phyloP scores from a whole-genome alignment of 2,888 invertebrate species.

The Diadromus collaris region DNA sequence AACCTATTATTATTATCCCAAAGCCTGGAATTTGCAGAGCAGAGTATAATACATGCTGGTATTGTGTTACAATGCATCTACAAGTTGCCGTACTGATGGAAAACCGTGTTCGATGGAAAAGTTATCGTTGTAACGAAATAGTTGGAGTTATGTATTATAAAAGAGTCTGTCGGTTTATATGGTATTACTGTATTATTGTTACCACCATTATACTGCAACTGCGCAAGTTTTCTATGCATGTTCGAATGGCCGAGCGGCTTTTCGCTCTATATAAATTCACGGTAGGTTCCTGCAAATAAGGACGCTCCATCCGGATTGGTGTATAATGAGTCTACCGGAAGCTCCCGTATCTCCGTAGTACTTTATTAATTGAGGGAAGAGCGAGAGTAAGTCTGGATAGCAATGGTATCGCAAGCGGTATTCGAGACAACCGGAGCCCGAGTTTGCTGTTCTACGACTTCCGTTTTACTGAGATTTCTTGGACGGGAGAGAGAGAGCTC shows the following conservation, averaged over 20 bases:
- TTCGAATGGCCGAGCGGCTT: neutral
- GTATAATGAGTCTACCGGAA: neutral
- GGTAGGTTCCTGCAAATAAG: neutral
- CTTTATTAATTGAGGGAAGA: slow-evolving; percentile 4
- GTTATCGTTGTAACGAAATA: neutral
- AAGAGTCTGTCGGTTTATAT: neutral
- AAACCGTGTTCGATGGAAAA: neutral
- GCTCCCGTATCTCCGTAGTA: neutral
- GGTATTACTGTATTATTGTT: neutral
- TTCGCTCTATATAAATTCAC: neutral
- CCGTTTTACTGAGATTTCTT: slow-evolving; percentile 30
- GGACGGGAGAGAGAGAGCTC: neutral
- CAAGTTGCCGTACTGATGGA: neutral
- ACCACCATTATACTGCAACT: neutral
- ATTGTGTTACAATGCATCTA: neutral
- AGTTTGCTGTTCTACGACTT: slow-evolving; percentile 13
- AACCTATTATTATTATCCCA: neutral
- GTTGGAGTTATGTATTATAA: neutral
- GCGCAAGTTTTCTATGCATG: neutral
- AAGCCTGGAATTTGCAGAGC: neutral
- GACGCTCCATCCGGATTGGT: neutral
- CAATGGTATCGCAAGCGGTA: neutral
- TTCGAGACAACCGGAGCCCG: neutral
- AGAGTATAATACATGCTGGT: neutral
- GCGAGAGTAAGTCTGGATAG: neutral